phyloP scores from a whole-genome alignment of 1,140 invertebrate species.

The Heliothis subflexa region DNA sequence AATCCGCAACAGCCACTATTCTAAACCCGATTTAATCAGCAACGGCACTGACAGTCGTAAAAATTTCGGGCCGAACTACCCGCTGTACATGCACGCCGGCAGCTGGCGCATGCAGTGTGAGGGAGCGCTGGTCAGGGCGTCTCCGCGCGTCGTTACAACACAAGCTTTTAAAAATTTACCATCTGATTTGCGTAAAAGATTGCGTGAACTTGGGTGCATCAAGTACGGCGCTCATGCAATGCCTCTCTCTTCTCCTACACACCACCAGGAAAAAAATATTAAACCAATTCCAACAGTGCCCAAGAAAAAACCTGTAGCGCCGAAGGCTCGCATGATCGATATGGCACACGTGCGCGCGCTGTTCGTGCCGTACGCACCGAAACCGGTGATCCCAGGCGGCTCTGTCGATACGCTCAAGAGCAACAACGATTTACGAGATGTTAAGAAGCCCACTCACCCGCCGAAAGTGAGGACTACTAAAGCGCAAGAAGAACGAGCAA shows the following conservation, averaged over 20 bases:
- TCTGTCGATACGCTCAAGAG: slow-evolving; percentile 57
- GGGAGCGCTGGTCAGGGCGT: slow-evolving; percentile 65
- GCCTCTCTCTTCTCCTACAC: slow-evolving; percentile 51
- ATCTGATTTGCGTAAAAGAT: slow-evolving; percentile 63
- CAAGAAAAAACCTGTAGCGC: neutral
- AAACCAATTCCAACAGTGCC: slow-evolving; percentile 49
- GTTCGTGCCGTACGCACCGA: slow-evolving; percentile 73
- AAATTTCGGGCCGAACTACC: slow-evolving; percentile 49
- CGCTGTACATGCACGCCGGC: slow-evolving; percentile 59
- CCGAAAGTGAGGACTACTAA: slow-evolving; percentile 76
- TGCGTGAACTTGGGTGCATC: slow-evolving; percentile 76
- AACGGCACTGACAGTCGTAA: slow-evolving; percentile 56
- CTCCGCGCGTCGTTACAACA: slow-evolving; percentile 67
- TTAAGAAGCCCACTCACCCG: slow-evolving; percentile 54
- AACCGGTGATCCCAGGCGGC: slow-evolving; percentile 55
- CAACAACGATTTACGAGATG: slow-evolving; percentile 57
- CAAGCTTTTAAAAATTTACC: slow-evolving; percentile 75
- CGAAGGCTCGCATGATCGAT: slow-evolving; percentile 59
- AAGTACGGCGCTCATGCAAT: slow-evolving; percentile 68
- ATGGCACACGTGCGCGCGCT: slow-evolving; percentile 73
- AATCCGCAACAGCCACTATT: slow-evolving; percentile 58
- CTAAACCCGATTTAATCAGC: slow-evolving; percentile 64
- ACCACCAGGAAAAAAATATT: slow-evolving; percentile 56
- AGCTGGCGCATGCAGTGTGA: slow-evolving; percentile 72
- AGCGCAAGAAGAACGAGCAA: slow-evolving; percentile 77